Evolutionary conservation across 1,140 invertebrate genomes (phyloP), one percentile per base, ranked within the genome.

Genomic region (Episyrphus balteatus): DNA sequence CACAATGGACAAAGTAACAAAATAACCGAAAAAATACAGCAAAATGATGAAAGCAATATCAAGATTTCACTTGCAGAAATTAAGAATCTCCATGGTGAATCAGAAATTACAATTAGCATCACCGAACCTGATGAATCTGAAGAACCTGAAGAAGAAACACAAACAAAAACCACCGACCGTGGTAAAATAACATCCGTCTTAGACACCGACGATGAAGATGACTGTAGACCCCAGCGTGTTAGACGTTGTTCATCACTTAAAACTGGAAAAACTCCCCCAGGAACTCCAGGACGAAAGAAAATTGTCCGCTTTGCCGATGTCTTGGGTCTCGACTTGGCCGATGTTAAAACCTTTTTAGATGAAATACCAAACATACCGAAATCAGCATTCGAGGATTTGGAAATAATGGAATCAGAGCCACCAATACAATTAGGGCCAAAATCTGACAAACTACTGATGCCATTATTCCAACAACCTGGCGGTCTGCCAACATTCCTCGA

Each of bases 261-360:
- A 72, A 84, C 84, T 1, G 85, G 87, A 1, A 94, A 94, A 71
- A 93, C 89, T 0, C 90, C 91, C 17, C 91, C 91, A 0, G 86
- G 86, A 2, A 91, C 88, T 10, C 88, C 88, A 0, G 81, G 84
- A 3, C 74, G 84, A 1, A 96, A 95, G 67, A 97, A 96, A 70
- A 93, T 93, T 32, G 92, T 96, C 1, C 76, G 92, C 14, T 98
- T 98, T 67, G 93, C 92, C 0, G 93, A 97, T 61, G 90, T 88
- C 1, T 70, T 98, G 30, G 93, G 93, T 0, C 71, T 97, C 8
- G 92, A 97, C 72, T 71, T 98, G 50, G 90, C 89, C 11, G 88
- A 90, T 57, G 84, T 96, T 0, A 78, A 89, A 57, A 91, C 87
- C 3, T 92, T 90, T 67, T 71, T 91, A 51, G 88, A 92, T 59